Evolutionary conservation across 30 jellyfish, hydroid and myxozoan species (phyloP).

Genomic region (Catostylus mosaicus): DNA sequence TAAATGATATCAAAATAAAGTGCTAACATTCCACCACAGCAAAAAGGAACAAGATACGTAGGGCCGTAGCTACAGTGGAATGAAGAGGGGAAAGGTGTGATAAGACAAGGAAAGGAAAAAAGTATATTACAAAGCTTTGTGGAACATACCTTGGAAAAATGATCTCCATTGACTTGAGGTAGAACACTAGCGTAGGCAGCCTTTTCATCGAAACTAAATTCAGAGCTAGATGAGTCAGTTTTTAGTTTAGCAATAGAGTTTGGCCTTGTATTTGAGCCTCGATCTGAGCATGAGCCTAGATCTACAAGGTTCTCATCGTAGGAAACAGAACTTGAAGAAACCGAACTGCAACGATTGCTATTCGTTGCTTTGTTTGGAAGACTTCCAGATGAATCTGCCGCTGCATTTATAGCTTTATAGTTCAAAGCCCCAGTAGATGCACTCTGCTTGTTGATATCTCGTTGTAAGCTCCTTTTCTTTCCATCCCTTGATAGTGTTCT

Average conservation of each 20-base stretch:
- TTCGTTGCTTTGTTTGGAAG: not conserved
- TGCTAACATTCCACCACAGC: too few species aligned
- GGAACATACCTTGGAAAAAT: constrained; percentile 1
- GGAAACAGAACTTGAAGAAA: constrained; percentile 50
- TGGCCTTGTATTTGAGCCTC: constrained; percentile 52
- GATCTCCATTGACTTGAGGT: constrained; percentile 13
- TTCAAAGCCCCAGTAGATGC: constrained; percentile 5
- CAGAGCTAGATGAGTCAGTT: constrained; percentile 40
- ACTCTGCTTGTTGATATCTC: not conserved
- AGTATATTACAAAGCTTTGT: too few species aligned
- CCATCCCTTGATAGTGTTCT: constrained; percentile 48
- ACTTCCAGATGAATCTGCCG: constrained; percentile 13
- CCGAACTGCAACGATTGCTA: constrained; percentile 15
- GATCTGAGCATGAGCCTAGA: constrained; percentile 60
- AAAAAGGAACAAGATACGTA: too few species aligned
- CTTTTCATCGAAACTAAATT: not conserved
- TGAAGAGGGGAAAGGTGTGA: not conserved
- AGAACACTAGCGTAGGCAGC: not conserved
- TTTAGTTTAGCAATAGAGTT: constrained; percentile 34
- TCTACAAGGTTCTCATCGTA: constrained; percentile 55
- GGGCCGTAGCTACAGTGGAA: not conserved
- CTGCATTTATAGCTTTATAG: not conserved
- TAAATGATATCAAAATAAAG: too few species aligned
- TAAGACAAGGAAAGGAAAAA: too few species aligned
- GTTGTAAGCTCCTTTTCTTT: constrained; percentile 6